These are phyloP conservation scores for Lasioglossum oenotherae DNA, from an alignment of 2,888 invertebrate species.

Conservation along the genomic window DNA sequence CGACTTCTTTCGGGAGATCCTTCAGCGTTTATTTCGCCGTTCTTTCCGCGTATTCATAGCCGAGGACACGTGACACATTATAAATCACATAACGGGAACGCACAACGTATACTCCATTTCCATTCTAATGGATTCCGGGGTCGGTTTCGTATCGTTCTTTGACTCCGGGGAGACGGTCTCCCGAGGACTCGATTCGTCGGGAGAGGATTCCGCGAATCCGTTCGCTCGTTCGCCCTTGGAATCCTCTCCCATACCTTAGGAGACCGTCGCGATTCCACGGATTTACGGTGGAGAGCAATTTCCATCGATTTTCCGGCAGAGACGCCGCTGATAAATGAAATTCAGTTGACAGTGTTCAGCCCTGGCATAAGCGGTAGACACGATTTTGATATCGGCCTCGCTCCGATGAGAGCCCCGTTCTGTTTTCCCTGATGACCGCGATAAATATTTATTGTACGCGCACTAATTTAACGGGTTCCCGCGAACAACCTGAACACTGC, in stretches of 20 bases:
- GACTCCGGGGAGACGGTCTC: neutral
- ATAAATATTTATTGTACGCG: neutral
- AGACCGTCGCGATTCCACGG: constrained; percentile 26
- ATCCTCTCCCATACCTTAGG: constrained; percentile 6
- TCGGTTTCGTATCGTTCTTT: neutral
- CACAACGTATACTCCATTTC: constrained; percentile 52
- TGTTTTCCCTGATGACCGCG: neutral
- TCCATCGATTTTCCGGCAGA: constrained; percentile 51
- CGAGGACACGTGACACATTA: constrained; percentile 26
- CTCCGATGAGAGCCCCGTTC: neutral
- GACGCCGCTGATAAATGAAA: constrained; percentile 59
- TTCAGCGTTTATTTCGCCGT: neutral
- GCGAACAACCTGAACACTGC: no score
- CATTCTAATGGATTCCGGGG: constrained; percentile 40
- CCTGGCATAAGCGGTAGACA: neutral
- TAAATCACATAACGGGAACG: constrained; percentile 29
- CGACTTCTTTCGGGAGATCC: neutral
- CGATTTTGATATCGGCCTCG: constrained; percentile 16
- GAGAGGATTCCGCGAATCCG: constrained; percentile 26
- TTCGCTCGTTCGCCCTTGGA: neutral
- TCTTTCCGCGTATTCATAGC: constrained; percentile 12
- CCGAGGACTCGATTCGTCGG: neutral
- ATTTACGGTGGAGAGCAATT: constrained; percentile 30
- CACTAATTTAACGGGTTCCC: neutral
- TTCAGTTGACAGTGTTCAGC: constrained; percentile 30